Conservation (phyloP, 2,113 vertebrate species). For the Trichomycterus rosablanca region DNA sequence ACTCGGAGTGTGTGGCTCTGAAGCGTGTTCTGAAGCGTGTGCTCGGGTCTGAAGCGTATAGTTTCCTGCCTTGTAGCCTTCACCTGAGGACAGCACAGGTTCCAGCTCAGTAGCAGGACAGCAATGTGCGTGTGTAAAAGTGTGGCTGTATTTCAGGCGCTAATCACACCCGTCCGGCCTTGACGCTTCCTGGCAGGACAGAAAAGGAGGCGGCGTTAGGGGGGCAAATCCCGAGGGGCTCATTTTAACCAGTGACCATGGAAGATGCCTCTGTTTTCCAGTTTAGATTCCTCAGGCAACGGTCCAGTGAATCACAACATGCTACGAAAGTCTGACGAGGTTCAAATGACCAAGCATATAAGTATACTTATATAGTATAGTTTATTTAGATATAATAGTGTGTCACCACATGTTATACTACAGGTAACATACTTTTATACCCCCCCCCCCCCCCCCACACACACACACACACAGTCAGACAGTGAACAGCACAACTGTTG, state of each 20-base stretch:
- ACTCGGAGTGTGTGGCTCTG: neutral
- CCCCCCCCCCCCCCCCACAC: no score
- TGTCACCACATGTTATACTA: no score
- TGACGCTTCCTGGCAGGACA: slow-evolving; percentile 37
- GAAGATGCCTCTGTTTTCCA: slow-evolving; percentile 6
- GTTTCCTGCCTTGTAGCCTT: neutral
- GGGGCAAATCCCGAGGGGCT: slow-evolving; percentile 14
- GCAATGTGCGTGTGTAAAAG: slow-evolving; percentile 38
- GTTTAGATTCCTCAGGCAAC: neutral
- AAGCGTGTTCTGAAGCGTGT: neutral
- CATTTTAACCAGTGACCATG: slow-evolving; percentile 19
- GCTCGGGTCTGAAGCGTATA: neutral
- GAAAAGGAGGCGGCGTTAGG: slow-evolving; percentile 8
- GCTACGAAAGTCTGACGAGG: no score
- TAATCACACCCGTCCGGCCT: slow-evolving; percentile 45
- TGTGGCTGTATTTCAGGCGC: slow-evolving; percentile 30
- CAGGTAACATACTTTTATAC: no score
- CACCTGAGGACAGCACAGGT: slow-evolving; percentile 28
- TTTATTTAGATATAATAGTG: no score
- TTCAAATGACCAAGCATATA: no score
- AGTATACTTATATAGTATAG: no score
- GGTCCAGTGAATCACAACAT: no score
- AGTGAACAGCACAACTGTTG: no score
- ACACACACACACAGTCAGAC: no score
- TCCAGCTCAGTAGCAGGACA: slow-evolving; percentile 15